These are phyloP conservation scores for Calliphora vomitoria DNA, from an alignment of 2,888 invertebrate genomes.

Conservation along the genomic window DNA sequence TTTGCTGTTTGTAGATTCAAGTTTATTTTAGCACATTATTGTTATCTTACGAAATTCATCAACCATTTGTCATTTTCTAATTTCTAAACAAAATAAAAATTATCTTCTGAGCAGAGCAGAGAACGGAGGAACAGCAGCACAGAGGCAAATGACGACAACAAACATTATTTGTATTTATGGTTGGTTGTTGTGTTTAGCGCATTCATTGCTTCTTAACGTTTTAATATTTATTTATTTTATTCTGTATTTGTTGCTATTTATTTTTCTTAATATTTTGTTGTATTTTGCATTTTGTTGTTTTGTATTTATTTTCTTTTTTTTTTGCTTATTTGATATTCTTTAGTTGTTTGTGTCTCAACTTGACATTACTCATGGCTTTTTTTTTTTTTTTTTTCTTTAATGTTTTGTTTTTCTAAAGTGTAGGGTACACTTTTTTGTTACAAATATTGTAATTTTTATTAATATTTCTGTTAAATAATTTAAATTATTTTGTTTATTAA, in stretches of 20 bases:
- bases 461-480: slow-evolving; percentile 6
- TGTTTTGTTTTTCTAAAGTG: slow-evolving; percentile 17
- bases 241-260: not conserved
- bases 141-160: slow-evolving; percentile 57
- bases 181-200: slow-evolving; percentile 22
- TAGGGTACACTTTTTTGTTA: slow-evolving; percentile 17
- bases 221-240: slow-evolving; percentile 54
- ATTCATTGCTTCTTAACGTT: slow-evolving; percentile 44
- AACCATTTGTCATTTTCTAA: slow-evolving; percentile 75
- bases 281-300: slow-evolving; percentile 44
- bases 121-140: not conserved
- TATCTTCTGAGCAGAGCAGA: slow-evolving; percentile 4
- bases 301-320: slow-evolving; percentile 50
- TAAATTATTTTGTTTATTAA: slow-evolving; percentile 22
- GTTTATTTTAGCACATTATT: slow-evolving; percentile 69
- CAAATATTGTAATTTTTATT: slow-evolving; percentile 1
- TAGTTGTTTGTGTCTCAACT: slow-evolving; percentile 65
- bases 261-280: slow-evolving; percentile 48
- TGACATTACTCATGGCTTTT: slow-evolving; percentile 73
- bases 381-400: slow-evolving; percentile 20
- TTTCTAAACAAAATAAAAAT: slow-evolving; percentile 75
- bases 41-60: slow-evolving; percentile 75
- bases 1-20: slow-evolving; percentile 25
- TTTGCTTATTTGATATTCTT: slow-evolving; percentile 52
- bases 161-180: slow-evolving; percentile 38